Evolutionary conservation across 2,888 invertebrate genomes (phyloP).

Genomic region (Heteropelma amictum): DNA sequence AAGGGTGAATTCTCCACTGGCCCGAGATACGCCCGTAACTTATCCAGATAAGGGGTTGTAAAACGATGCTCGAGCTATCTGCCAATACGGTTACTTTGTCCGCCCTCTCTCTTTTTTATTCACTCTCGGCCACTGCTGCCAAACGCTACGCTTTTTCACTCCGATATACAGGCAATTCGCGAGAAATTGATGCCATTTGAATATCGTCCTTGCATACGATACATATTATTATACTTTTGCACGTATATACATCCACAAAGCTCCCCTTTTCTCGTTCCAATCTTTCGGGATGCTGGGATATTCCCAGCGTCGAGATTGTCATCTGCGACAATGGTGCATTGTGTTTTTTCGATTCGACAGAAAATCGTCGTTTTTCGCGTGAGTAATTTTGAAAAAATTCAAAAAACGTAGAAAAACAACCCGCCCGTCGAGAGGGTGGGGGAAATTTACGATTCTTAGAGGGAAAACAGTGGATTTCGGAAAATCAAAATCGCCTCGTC

Average conservation of each 20-base stretch:
- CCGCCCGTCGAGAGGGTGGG: no score
- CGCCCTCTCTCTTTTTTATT: conserved; percentile 25
- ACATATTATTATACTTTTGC: background rate
- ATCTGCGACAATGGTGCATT: no score
- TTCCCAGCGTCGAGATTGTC: no score
- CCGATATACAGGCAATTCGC: conserved; percentile 71
- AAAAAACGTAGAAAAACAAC: no score
- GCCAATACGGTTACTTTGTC: conserved; percentile 71
- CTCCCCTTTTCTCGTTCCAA: conserved; percentile 24
- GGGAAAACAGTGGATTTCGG: no score
- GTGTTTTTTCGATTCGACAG: no score
- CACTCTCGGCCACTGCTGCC: conserved; percentile 13
- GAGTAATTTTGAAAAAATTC: no score
- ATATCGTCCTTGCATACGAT: conserved; percentile 64
- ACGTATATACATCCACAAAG: conserved; percentile 21
- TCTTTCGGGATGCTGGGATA: conserved; percentile 34
- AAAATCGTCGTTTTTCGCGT: no score
- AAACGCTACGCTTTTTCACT: conserved; percentile 42
- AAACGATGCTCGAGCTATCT: conserved; percentile 74
- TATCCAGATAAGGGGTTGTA: conserved; percentile 76
- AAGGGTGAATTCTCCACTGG: conserved; percentile 49
- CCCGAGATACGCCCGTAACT: conserved; percentile 71
- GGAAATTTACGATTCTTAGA: no score
- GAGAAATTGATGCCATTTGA: conserved; percentile 76
- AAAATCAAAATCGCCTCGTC: no score